Base-by-base conservation (phyloP, 2,113 vertebrate species). In the Crotalus tigris region DNA sequence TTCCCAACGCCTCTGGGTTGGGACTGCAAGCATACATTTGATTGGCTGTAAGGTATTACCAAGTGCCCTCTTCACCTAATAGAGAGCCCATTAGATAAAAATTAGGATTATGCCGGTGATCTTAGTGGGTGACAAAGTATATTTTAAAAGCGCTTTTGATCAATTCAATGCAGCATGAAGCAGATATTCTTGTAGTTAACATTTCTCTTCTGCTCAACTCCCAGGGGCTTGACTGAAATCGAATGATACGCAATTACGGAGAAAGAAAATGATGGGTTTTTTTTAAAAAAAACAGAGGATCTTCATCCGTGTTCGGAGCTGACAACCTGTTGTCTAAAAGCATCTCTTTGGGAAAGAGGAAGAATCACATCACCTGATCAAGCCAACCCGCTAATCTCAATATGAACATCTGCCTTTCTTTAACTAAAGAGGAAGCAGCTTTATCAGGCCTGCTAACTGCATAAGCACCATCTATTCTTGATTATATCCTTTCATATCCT, bases 181-280 rank as follows among this genome's bases (percentile, higher is more conserved):
- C n/a, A 3, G 64, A 33, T 17, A 5, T 75, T 33, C 2, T 75
- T 39, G 2, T 3, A 19, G 15, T n/a, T n/a, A 33, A 39, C 33
- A 81, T 81, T 44, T 33, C 17, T 44, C 33, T 39, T 33, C 33
- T 9, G 1, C 75, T 81, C 69, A 19, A 39, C 17, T 21, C 33
- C n/a, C 69, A 39, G n/a, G 8, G 33, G 15, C 6, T 81, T 5
- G 6, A 6, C 19, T 39, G 33, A 39, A 33, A 39, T 81, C 6
- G 0, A 39, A 39, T 19, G 15, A 81, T 19, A 21, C 7, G 33
- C 69, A 81, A 81, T 81, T 81, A 81, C 5, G 4, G 3, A 81
- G 1, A 2, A 13, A 21, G 3, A 21, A 9, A n/a, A n/a, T n/a
- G 3, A 8, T 39, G 69, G 0, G 0, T 49, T 51, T 51, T 49